Conservation (phyloP, 2,888 invertebrate species). For the Athetis lepigone region DNA sequence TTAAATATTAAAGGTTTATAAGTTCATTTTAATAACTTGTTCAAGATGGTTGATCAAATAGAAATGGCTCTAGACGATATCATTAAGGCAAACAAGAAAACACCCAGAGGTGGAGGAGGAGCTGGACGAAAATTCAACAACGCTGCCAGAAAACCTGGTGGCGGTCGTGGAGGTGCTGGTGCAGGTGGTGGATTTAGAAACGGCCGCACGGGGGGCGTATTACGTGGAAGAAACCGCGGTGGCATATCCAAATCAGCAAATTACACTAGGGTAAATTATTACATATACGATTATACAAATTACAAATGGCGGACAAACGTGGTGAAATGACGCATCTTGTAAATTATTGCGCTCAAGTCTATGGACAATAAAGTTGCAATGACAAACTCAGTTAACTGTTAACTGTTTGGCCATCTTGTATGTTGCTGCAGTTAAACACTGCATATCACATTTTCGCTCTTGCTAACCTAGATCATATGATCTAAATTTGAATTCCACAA, state of each 20-base stretch:
- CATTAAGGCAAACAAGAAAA: constrained; percentile 96
- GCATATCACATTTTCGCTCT: constrained; percentile 49
- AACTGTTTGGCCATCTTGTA: constrained; percentile 50
- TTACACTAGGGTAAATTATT: constrained; percentile 93
- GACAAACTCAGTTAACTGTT: constrained; percentile 50
- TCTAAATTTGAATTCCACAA: constrained; percentile 54
- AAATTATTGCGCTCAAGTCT: constrained; percentile 39
- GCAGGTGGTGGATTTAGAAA: constrained; percentile 86
- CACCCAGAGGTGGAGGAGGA: constrained; percentile 91
- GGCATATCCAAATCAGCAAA: constrained; percentile 92
- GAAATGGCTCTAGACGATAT: constrained; percentile 99
- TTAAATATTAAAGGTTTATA: constrained; percentile 5
- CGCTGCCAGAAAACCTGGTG: constrained; percentile 80
- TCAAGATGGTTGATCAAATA: constrained; percentile 96
- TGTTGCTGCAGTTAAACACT: constrained; percentile 46
- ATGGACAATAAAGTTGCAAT: constrained; percentile 47
- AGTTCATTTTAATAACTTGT: not conserved
- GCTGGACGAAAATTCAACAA: constrained; percentile 89
- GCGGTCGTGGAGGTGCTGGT: constrained; percentile 73
- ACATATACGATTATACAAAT: constrained; percentile 80
- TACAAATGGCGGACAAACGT: constrained; percentile 87
- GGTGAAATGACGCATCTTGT: constrained; percentile 80
- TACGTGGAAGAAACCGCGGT: constrained; percentile 94
- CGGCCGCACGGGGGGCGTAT: constrained; percentile 90
- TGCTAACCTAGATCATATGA: constrained; percentile 38